Conservation (phyloP, 2,113 vertebrate species). For the Cottus gobio region DNA sequence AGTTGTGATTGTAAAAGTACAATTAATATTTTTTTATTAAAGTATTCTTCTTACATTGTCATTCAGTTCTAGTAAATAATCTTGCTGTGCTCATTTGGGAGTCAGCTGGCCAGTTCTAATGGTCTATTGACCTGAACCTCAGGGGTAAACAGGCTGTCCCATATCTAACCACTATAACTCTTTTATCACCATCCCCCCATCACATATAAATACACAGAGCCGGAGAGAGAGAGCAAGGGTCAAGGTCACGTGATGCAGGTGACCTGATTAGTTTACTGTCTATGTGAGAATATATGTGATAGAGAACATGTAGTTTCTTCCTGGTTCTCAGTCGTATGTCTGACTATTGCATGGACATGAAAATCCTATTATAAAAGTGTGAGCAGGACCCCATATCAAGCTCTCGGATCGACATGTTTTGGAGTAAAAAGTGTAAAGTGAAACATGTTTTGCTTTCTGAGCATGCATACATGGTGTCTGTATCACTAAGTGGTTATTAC, state of each 20-base stretch:
- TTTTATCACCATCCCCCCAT: conserved; percentile 32
- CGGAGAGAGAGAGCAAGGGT: conserved; percentile 7
- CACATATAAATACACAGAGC: conserved; percentile 13
- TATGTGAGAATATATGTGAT: not conserved
- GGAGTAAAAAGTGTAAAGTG: conserved; percentile 3
- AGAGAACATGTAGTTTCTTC: not conserved
- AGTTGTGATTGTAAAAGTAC: not conserved
- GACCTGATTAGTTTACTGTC: not conserved
- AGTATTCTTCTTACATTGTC: not conserved
- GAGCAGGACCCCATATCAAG: not conserved
- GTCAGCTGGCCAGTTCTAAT: conserved; percentile 64
- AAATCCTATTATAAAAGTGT: not conserved
- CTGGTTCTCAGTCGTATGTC: not conserved
- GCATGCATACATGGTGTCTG: not conserved
- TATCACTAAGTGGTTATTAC: conserved; percentile 1
- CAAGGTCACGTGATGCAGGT: conserved; percentile 17
- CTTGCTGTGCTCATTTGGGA: conserved; percentile 13
- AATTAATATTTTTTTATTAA: not conserved
- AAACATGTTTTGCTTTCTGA: not conserved
- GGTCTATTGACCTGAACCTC: conserved; percentile 54
- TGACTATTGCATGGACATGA: not conserved
- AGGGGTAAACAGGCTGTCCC: conserved; percentile 30
- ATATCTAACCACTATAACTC: conserved; percentile 32
- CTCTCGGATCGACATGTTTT: conserved; percentile 14
- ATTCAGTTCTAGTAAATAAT: not conserved